These are phyloP conservation scores for Circaetus gallicus DNA, from an alignment of 2,113 vertebrate species.

Conservation along the genomic window DNA sequence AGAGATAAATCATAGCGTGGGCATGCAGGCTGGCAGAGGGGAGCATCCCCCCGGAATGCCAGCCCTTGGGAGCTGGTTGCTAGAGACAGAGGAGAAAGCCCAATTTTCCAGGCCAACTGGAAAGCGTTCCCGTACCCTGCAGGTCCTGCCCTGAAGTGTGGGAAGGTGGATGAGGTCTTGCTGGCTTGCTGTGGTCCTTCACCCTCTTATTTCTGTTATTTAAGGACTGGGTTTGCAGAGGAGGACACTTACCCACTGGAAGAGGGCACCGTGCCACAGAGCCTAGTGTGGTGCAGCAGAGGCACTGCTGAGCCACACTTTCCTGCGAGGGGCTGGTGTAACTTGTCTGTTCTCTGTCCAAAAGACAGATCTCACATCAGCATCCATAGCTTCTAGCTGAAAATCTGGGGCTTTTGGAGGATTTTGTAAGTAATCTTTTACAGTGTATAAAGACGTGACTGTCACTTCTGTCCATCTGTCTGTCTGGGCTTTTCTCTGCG, in stretches of 20 bases:
- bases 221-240: neutral
- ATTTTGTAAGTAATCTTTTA: neutral
- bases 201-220: neutral
- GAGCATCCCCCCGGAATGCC: neutral
- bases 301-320: neutral
- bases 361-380: neutral
- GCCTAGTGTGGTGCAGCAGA: accelerated
- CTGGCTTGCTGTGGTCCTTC: neutral
- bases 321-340: neutral
- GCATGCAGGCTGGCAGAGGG: neutral
- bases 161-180: neutral
- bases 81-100: neutral
- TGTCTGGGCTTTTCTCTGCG: neutral
- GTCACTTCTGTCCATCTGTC: neutral
- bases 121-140: accelerated
- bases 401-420: neutral
- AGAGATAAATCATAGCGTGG: neutral
- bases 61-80: neutral
- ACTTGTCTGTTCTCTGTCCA: neutral
- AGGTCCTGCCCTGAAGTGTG: neutral
- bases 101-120: neutral
- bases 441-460: neutral
- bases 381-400: neutral
- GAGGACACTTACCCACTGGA: neutral
- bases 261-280: accelerated